Percentiles rank a stretch among this genome's conserved stretches.
These are phyloP conservation scores for Brachirus orientalis DNA, from an alignment of 2,113 vertebrate species.

Conservation along the genomic window DNA sequence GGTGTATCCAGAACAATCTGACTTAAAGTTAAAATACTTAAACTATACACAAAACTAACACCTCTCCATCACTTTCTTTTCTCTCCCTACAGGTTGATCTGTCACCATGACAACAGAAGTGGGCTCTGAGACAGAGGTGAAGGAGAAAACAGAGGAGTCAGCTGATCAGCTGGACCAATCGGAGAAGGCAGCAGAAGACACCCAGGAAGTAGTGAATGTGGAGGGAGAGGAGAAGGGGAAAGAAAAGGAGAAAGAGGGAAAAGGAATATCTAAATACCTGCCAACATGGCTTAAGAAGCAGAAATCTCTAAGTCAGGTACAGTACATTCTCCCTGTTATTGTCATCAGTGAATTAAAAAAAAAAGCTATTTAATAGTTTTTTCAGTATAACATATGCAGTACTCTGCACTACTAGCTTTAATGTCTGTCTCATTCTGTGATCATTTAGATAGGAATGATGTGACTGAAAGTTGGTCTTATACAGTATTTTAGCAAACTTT, in stretches of 20 bases:
- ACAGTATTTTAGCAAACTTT: no score
- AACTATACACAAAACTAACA: not conserved
- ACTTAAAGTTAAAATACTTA: not conserved
- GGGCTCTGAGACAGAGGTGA: constrained; percentile 89
- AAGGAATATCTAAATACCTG: constrained; percentile 93
- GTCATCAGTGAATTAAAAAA: not conserved
- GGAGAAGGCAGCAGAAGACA: constrained; percentile 66
- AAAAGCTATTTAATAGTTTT: no score
- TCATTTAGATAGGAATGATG: no score
- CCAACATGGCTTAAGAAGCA: constrained; percentile 98
- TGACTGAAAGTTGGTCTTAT: no score
- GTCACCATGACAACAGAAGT: constrained; percentile 93
- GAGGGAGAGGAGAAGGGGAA: constrained; percentile 76
- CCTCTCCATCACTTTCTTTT: not conserved
- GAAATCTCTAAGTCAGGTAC: constrained; percentile 88
- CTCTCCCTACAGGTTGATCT: constrained; percentile 76
- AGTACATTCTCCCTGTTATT: not conserved
- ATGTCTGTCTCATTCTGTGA: no score
- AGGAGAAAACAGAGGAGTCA: constrained; percentile 84
- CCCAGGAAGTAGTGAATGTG: constrained; percentile 76
- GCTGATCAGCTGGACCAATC: constrained; percentile 54
- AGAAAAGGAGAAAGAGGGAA: constrained; percentile 83
- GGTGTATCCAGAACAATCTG: no score
- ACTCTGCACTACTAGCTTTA: no score
- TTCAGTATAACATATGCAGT: no score